Percentiles rank a stretch among this genome's conserved stretches.
phyloP scores from a whole-genome alignment of 1,140 invertebrate species.

The Bombus pyrosoma region DNA sequence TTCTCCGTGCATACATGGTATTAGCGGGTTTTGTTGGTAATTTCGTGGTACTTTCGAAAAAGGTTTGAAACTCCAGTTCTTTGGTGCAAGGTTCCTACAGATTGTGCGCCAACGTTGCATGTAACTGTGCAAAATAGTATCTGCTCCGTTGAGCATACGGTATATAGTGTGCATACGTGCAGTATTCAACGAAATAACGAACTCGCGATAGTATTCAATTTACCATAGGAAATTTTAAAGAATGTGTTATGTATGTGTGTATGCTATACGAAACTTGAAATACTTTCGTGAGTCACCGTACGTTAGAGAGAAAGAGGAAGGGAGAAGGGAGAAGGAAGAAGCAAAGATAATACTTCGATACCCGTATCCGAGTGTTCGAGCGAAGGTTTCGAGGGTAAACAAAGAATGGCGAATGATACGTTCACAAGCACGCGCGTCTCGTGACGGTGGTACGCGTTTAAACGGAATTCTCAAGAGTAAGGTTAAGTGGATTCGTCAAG shows the following conservation, averaged over 20 bases:
- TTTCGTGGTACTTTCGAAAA: neutral
- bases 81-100: neutral
- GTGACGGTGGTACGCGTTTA: neutral
- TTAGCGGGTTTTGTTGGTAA: neutral
- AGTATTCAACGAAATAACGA: neutral
- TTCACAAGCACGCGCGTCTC: neutral
- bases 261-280: too few species aligned
- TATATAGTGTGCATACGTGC: too few species aligned
- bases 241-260: too few species aligned
- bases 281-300: too few species aligned
- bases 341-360: neutral
- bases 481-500: constrained; percentile 13
- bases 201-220: neutral
- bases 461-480: neutral
- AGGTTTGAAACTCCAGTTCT: neutral
- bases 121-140: neutral
- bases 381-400: neutral
- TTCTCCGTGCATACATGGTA: neutral
- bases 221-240: neutral
- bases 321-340: too few species aligned
- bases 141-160: neutral
- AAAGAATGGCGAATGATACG: neutral
- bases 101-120: too few species aligned
- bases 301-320: neutral
- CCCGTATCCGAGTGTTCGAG: neutral